Base-by-base conservation (phyloP, 2,113 vertebrate genomes). In the Lepisosteus osseus region DNA sequence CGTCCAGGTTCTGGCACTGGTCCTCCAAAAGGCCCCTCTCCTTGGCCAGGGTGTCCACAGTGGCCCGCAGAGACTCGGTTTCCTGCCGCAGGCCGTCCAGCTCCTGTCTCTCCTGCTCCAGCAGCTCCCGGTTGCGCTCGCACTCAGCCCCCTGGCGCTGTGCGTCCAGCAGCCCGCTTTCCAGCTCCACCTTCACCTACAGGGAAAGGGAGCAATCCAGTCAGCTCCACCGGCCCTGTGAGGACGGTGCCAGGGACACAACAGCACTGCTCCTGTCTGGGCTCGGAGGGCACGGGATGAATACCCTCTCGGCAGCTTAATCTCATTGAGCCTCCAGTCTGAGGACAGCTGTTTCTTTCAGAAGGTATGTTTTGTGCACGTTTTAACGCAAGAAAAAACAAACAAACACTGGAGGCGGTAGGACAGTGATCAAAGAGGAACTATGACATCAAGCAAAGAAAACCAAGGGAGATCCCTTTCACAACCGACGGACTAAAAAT, bases 141-240 rank as follows among this genome's bases (percentile, higher is more conserved):
- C 78, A 73, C 54, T 94, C 89, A 56, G 79, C 86, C 17, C 76
- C 85, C 77, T 92, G 90, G 15, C 80, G 72, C 80, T 91, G 82
- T 3, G 86, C 72, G 0, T 84, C 69, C 40, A 82, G 84, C 79
- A 90, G 87, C 70, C 92, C 57, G 5, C 68, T 69, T 84, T 95
- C 90, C 71, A 94, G 11, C 59, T 90, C 88, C 8, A 89, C 54
- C 62, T 87, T 90, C 74, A 87, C 91, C 94, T 95, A 40, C 5
- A 44, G 55, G 54, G 40, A 12, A 70, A 42, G 3, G 64, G n/a
- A 1, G 51, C 47, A 55, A 29, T 29, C 29, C 29, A 29, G 29
- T 29, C 29, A 29, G 67, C 29, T n/a, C 29, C 47, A 17, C 8
- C 7, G 6, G 47, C 5, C 47, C 47, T 3, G 41, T 54, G 45